Conservation (phyloP, 2,113 vertebrate species). For the Centrocercus urophasianus region DNA sequence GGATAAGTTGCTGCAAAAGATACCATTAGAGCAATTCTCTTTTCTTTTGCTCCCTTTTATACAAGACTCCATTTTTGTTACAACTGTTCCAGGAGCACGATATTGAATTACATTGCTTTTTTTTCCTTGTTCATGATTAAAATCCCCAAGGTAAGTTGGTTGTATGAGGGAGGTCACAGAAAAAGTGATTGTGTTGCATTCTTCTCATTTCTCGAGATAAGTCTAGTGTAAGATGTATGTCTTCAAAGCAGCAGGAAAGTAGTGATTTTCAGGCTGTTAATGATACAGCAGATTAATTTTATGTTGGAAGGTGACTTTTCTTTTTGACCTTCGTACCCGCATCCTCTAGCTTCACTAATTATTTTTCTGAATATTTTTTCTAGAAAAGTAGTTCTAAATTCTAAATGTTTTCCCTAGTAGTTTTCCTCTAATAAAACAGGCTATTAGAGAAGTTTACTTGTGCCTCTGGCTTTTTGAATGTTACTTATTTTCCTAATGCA, state of each 20-base stretch:
- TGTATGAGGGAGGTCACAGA: not conserved
- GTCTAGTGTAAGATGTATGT: not conserved
- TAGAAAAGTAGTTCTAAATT: not conserved
- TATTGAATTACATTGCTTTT: slow-evolving; percentile 46
- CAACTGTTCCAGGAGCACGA: slow-evolving; percentile 45
- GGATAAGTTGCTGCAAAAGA: slow-evolving; percentile 31
- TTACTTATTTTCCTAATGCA: not conserved
- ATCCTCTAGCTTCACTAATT: not conserved
- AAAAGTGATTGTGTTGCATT: not conserved
- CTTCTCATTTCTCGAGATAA: slow-evolving; percentile 13
- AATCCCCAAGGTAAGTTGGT: slow-evolving; percentile 23
- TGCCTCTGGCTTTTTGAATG: not conserved
- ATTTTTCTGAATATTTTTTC: not conserved
- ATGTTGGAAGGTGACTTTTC: not conserved
- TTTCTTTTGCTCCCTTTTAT: slow-evolving; percentile 48
- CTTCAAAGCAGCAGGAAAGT: not conserved
- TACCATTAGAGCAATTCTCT: slow-evolving; percentile 30
- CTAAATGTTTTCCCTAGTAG: not conserved
- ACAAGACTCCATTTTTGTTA: slow-evolving; percentile 59
- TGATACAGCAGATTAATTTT: not conserved
- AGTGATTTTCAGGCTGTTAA: not conserved
- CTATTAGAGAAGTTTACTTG: not conserved
- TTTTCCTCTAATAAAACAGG: not conserved
- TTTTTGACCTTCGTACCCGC: not conserved
- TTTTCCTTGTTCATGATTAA: slow-evolving; percentile 22